A percentile compares a stretch with the other conserved stretches of the same genome.
These are phyloP conservation scores for Eupeodes corollae DNA, from an alignment of 1,140 invertebrate genomes.

Conservation along the genomic window DNA sequence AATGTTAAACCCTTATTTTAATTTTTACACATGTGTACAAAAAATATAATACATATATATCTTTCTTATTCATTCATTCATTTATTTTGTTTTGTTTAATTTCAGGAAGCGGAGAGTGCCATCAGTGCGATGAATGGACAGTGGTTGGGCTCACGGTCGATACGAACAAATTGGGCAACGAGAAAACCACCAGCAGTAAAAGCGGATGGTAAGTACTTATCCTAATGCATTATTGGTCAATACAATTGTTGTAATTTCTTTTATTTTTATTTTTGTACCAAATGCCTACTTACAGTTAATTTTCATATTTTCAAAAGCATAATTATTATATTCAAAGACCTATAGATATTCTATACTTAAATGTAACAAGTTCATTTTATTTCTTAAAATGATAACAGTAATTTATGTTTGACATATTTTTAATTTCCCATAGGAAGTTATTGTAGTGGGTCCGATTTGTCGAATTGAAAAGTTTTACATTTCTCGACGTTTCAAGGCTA, in stretches of 20 bases:
- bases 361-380: too few relatives aligned
- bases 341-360: too few relatives aligned
- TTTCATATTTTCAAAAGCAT: too few relatives aligned
- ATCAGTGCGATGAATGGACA: slow-evolving; percentile 98
- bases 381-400: too few relatives aligned
- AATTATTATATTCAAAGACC: too few relatives aligned
- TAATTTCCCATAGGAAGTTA: too few relatives aligned
- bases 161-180: slow-evolving; percentile 98
- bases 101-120: slow-evolving; percentile 93
- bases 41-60: slow-evolving; percentile 16
- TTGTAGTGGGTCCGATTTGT: too few relatives aligned
- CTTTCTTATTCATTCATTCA: slow-evolving; percentile 13
- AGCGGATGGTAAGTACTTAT: slow-evolving; percentile 44
- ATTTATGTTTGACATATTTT: too few relatives aligned
- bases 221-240: slow-evolving; percentile 3
- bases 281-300: background rate
- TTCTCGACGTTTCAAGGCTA: too few relatives aligned
- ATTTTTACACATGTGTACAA: background rate
- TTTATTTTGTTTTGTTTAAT: slow-evolving; percentile 18
- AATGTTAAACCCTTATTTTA: background rate
- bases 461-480: too few relatives aligned
- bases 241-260: background rate
- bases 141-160: slow-evolving; percentile 93
- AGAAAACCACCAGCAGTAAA: slow-evolving; percentile 80
- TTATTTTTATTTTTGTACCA: background rate